phyloP scores from a whole-genome alignment of 2,113 vertebrate species.

The Reinhardtius hippoglossoides region DNA sequence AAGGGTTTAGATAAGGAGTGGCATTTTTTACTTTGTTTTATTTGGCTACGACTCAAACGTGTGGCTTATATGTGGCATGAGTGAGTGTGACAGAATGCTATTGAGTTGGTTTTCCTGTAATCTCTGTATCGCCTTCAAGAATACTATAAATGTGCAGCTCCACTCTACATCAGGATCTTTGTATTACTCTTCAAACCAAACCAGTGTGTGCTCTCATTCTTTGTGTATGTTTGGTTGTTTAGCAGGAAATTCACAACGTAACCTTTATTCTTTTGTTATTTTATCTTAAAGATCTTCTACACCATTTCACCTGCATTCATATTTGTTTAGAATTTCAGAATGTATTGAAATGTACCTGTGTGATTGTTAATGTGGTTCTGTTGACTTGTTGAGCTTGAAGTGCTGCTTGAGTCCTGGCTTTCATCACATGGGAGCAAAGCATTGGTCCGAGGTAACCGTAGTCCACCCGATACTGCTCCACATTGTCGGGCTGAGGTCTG shows the following conservation, averaged over 20 bases:
- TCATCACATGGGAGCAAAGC: slow-evolving; percentile 91
- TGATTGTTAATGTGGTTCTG: slow-evolving; percentile 94
- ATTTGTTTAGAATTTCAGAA: not conserved
- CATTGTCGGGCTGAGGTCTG: slow-evolving; percentile 86
- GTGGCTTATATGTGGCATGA: no score
- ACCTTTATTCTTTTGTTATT: no score
- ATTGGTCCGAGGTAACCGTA: slow-evolving; percentile 90
- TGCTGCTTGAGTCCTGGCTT: slow-evolving; percentile 91
- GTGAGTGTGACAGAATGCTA: no score
- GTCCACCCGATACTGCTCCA: slow-evolving; percentile 89
- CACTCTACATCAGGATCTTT: not conserved
- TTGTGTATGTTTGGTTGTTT: not conserved
- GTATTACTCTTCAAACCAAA: not conserved
- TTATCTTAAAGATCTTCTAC: not conserved
- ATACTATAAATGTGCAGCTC: no score
- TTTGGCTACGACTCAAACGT: no score
- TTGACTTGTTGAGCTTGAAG: slow-evolving; percentile 93
- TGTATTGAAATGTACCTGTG: slow-evolving; percentile 82
- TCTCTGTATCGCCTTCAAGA: no score
- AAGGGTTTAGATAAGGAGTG: no score
- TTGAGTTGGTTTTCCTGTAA: no score
- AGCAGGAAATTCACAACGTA: no score
- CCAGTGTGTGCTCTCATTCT: not conserved
- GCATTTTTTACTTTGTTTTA: no score
- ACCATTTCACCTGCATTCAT: not conserved